Conservation (phyloP, 1,140 invertebrate genomes). For the Physella acuta region DNA sequence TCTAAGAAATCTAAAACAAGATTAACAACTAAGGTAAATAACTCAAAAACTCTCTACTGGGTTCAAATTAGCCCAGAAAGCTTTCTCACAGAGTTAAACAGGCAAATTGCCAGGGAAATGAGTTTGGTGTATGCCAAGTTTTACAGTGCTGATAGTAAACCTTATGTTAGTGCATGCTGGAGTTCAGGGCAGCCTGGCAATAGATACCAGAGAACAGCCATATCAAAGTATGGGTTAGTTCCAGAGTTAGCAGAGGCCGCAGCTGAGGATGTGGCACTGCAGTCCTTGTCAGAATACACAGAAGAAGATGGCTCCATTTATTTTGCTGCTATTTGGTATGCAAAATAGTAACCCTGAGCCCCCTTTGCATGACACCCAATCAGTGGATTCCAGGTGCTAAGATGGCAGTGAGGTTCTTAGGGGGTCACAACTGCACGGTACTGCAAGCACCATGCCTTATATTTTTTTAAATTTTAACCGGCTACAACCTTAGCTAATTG, state of each 20-base stretch:
- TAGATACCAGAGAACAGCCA: slow-evolving; percentile 36
- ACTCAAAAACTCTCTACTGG: slow-evolving; percentile 27
- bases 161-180: slow-evolving; percentile 37
- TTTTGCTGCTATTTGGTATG: slow-evolving; percentile 39
- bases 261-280: slow-evolving; percentile 26
- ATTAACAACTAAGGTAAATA: not conserved
- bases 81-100: slow-evolving; percentile 37
- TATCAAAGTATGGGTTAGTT: slow-evolving; percentile 39
- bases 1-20: not conserved
- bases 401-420: no score
- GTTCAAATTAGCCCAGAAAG: slow-evolving; percentile 34
- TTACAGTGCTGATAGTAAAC: slow-evolving; percentile 27
- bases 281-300: slow-evolving; percentile 32
- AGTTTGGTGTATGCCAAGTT: slow-evolving; percentile 34
- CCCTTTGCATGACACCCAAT: no score
- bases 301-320: slow-evolving; percentile 33
- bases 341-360: not conserved
- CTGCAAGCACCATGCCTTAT: no score
- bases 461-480: no score
- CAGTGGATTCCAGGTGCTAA: no score
- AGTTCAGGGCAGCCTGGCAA: slow-evolving; percentile 11
- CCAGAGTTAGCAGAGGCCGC: slow-evolving; percentile 36
- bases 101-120: slow-evolving; percentile 21
- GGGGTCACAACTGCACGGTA: no score
- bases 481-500: no score